Conservation (phyloP, 2,888 invertebrate genomes). For the Sphinx pinastri region DNA sequence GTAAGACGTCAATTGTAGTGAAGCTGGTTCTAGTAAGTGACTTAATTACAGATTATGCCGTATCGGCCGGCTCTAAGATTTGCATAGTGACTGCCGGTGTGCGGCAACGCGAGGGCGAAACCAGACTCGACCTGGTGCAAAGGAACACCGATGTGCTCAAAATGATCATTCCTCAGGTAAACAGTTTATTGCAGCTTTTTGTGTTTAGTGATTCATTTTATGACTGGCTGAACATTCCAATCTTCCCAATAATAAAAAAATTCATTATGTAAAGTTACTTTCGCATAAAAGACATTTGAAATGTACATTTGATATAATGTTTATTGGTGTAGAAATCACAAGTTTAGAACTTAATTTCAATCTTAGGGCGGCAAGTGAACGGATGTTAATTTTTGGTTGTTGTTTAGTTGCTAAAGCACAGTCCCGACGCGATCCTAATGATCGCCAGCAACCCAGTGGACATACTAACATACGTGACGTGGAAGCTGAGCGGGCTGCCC, state of each 20-base stretch:
- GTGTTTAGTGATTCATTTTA: no score
- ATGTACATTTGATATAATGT: no score
- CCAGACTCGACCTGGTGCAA: slow-evolving; percentile 93
- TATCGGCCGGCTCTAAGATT: slow-evolving; percentile 91
- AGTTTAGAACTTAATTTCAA: no score
- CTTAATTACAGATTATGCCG: slow-evolving; percentile 85
- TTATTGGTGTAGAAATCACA: no score
- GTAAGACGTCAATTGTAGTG: not conserved
- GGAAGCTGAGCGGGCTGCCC: slow-evolving; percentile 96
- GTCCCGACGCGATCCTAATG: slow-evolving; percentile 92
- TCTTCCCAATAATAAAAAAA: no score
- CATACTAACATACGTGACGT: slow-evolving; percentile 96
- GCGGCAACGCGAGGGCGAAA: slow-evolving; percentile 94
- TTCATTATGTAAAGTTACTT: no score
- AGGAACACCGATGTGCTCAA: slow-evolving; percentile 95
- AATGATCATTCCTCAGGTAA: slow-evolving; percentile 89
- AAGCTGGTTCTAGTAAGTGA: not conserved
- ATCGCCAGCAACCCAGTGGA: slow-evolving; percentile 97
- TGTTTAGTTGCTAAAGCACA: slow-evolving; percentile 88
- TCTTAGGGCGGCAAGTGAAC: not conserved
- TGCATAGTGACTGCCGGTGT: slow-evolving; percentile 97
- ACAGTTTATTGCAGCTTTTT: not conserved
- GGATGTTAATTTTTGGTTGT: not conserved
- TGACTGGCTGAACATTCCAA: no score
- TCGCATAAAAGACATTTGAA: no score